phyloP scores from a whole-genome alignment of 2,888 invertebrate genomes.

The Scrobipalpa atriplicella region DNA sequence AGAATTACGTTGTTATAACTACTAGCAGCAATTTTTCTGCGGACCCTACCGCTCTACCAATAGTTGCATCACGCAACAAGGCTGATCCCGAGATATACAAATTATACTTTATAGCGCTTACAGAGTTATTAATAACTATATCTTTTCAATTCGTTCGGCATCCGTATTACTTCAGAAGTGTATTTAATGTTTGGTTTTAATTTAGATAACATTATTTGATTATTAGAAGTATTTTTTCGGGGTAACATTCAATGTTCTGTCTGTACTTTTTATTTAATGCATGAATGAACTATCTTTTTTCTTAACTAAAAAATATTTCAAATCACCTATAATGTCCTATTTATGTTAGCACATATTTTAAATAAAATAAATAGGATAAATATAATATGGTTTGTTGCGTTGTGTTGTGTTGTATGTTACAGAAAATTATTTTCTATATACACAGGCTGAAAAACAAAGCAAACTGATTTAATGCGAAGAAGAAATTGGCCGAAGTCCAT shows the following conservation, averaged over 20 bases:
- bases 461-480: background rate
- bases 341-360: too few species aligned
- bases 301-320: too few species aligned
- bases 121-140: constrained; percentile 4
- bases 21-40: constrained; percentile 61
- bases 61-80: constrained; percentile 49
- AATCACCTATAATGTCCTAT: too few species aligned
- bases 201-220: too few species aligned
- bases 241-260: too few species aligned
- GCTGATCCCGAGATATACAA: constrained; percentile 11
- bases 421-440: background rate
- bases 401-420: too few species aligned
- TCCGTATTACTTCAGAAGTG: background rate
- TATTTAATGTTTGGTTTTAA: too few species aligned
- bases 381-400: too few species aligned
- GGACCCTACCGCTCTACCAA: constrained; percentile 40
- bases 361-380: too few species aligned
- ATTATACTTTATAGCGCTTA: background rate
- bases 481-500: constrained; percentile 29
- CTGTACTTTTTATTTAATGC: too few species aligned
- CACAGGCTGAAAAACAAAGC: background rate
- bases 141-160: background rate
- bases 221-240: too few species aligned
- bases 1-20: constrained; percentile 61
- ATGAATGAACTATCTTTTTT: too few species aligned